Base-by-base conservation (phyloP, 2,797 vertebrate species). In the Lophius americanus region DNA sequence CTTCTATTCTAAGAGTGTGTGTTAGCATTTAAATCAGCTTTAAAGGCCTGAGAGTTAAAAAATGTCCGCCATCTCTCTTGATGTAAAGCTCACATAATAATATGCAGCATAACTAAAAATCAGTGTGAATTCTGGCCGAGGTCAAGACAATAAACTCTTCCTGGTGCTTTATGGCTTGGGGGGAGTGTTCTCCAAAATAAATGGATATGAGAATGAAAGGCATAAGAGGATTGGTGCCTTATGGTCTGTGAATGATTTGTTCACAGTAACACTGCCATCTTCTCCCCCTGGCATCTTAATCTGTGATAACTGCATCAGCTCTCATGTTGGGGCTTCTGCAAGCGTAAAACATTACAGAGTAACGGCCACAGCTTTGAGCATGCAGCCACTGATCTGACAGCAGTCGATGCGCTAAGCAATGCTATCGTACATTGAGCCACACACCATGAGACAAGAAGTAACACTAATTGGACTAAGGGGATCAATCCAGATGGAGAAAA, bases 371-470 rank as follows among this genome's bases (percentile, higher is more conserved):
- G 23, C 23, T 23, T 23, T 23, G 23, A 23, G 23, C 23, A 23
- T 23, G 23, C 52, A 14, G 48, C 52, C 64, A 77, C 81, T 6
- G 80, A 86, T 86, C 43, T 53, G 75, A 79, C 68, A 14, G 56
- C 35, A 11, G 73, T 83, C 61, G 42, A 83, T 73, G 71, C 68
- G 53, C 79, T 71, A 81, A 89, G 79, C 73, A 70, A 73, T 51
- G 61, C 64, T 55, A 14, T 76, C 67, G 75, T 65, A 67, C 64
- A 62, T 53, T 37, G 39, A 52, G 47, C 62, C 65, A 44, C 60
- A 44, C 52, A 42, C 42, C 0, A 37, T 56, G 58, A 76, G 41
- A 77, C 46, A 33, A 64, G 61, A 54, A 73, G 72, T 68, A 60
- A 48, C 65, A 50, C 70, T 79, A 82, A 89, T 75, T 84, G 75